Evolutionary conservation across 2,113 vertebrate species (phyloP).

Genomic region (Oxyruncus cristatus): DNA sequence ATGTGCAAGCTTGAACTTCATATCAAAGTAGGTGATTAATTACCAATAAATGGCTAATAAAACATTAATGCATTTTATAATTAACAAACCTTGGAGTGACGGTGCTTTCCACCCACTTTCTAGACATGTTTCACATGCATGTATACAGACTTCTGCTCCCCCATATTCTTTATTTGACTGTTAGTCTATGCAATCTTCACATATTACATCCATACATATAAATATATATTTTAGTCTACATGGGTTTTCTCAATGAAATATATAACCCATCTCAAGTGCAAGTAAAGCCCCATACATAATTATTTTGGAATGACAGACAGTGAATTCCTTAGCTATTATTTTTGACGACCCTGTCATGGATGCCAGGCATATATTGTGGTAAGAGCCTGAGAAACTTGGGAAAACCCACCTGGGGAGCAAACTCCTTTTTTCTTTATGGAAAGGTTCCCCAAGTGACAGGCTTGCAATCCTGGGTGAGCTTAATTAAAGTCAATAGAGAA

Average conservation of each 20-base stretch:
- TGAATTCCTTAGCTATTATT: conserved; percentile 80
- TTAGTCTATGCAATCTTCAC: conserved; percentile 55
- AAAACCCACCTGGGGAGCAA: conserved; percentile 78
- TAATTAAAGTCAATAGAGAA: conserved; percentile 80
- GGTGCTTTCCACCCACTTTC: not conserved
- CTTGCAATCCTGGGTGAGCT: conserved; percentile 74
- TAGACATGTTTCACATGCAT: not conserved
- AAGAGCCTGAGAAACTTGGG: conserved; percentile 70
- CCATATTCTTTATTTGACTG: conserved; percentile 46
- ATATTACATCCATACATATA: conserved; percentile 11
- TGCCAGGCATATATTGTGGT: conserved; percentile 71
- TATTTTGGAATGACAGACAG: conserved; percentile 81
- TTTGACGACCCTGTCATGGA: conserved; percentile 81
- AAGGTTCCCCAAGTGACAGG: conserved; percentile 77
- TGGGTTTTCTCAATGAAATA: conserved; percentile 76
- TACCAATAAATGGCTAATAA: conserved; percentile 88
- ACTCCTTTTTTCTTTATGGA: conserved; percentile 73
- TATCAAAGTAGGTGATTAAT: conserved; percentile 86
- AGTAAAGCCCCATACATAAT: conserved; percentile 75
- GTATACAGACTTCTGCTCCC: not conserved
- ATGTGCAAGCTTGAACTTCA: conserved; percentile 85
- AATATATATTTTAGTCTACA: conserved; percentile 62
- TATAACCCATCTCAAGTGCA: conserved; percentile 65
- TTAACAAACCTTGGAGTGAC: conserved; percentile 75
- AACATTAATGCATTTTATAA: conserved; percentile 84